Evolutionary conservation across 2,113 vertebrate genomes (phyloP).

Genomic region (Haplochromis burtoni): DNA sequence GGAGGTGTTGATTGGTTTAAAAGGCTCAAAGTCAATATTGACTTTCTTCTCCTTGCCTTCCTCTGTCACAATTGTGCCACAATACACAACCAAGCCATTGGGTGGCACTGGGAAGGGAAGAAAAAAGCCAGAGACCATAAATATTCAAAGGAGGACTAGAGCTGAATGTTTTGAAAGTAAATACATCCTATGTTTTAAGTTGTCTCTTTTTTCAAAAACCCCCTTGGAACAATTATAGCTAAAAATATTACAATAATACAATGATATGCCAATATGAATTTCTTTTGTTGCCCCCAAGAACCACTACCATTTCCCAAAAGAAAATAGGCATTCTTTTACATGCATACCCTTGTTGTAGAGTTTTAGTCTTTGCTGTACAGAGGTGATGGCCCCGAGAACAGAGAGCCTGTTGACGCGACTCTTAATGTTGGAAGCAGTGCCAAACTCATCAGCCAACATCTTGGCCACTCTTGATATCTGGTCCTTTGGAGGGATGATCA

Average conservation of each 20-base stretch:
- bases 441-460: constrained; percentile 99
- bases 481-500: constrained; percentile 99
- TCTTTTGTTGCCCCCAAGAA: background rate
- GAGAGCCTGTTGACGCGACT: constrained; percentile 98
- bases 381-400: constrained; percentile 98
- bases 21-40: constrained; percentile 99
- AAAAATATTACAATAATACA: background rate
- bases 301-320: background rate
- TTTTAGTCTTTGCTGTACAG: constrained; percentile 99
- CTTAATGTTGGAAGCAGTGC: constrained; percentile 98
- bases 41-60: constrained; percentile 99
- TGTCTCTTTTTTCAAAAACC: background rate
- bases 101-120: constrained; percentile 83
- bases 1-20: constrained; percentile 99
- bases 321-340: background rate
- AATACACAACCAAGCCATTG: constrained; percentile 99
- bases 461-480: constrained; percentile 99
- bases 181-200: background rate
- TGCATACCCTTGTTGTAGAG: constrained; percentile 97
- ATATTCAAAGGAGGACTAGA: background rate
- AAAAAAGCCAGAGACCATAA: background rate
- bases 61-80: constrained; percentile 99
- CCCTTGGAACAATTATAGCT: background rate
- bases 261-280: background rate
- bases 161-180: background rate